Base-by-base conservation (phyloP, 2,797 vertebrate species). In the Schizothorax lantsangensis region DNA sequence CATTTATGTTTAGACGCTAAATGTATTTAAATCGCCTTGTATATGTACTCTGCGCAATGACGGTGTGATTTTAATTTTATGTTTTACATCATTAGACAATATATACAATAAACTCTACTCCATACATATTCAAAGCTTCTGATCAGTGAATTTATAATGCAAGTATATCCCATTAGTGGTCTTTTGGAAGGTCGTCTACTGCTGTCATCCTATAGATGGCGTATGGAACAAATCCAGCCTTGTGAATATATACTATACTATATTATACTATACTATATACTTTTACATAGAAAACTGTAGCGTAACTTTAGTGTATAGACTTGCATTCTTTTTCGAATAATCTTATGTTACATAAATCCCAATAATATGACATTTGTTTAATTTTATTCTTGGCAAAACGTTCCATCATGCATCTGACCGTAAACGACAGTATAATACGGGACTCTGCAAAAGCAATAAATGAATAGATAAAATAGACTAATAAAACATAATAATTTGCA, bases 151-250 rank as follows among this genome's bases (percentile, higher is more conserved):
- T 64, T 30, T 36, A 45, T 15, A 38, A 47, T 77, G 30, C 21
- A 38, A 45, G 33, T 21, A 11, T 26, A 11, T 52, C 21, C 40
- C 1, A 36, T 38, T 40, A 64, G 23, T 26, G 12, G 10, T 30
- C 12, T 57, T 77, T 54, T 21, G 15, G 52, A 81, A 33, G 40
- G n/a, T 57, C 54, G 57, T 54, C 21, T 84, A 26, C 87, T 11
- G 40, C 54, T 54, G 36, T 15, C 52, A 71, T 66, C 87, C 87
- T 88, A 69, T 90, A 90, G 89, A 75, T 83, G 89, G 87, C 89
- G 89, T 85, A 64, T 84, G 52, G 79, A 69, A 62, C 59, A 83
- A 73, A 26, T 74, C 83, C 72, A 83, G 57, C 10, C 10, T 47
- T 80, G 5, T 14, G 21, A 43, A 49, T 15, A n/a, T 52, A n/a